These are phyloP conservation scores for Blastomussa wellsi DNA, from an alignment of 92 coral and sea anemone genomes.

Conservation along the genomic window DNA sequence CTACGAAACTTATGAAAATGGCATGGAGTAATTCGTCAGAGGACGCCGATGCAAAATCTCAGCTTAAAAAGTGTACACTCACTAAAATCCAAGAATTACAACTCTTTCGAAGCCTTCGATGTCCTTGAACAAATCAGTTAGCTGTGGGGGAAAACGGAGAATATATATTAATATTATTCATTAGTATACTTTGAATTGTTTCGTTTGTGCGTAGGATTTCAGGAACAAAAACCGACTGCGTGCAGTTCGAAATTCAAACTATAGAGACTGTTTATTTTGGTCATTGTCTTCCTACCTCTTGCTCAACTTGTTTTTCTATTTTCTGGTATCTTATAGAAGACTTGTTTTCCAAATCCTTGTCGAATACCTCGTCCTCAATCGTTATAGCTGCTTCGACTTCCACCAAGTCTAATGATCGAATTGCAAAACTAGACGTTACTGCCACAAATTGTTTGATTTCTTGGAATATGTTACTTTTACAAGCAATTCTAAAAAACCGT, in stretches of 20 bases:
- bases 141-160: conserved; percentile 44
- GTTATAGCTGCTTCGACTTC: conserved; percentile 77
- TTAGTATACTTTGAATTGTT: too few species aligned
- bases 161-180: too few species aligned
- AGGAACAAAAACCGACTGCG: too few species aligned
- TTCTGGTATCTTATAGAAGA: conserved; percentile 63
- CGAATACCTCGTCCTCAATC: conserved; percentile 60
- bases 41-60: too few species aligned
- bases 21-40: too few species aligned
- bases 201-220: not conserved
- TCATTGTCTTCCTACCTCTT: conserved; percentile 49
- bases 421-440: not conserved
- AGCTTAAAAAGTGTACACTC: conserved; percentile 48
- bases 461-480: not conserved
- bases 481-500: not conserved
- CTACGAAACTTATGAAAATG: too few species aligned
- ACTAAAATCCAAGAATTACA: conserved; percentile 79
- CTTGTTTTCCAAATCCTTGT: conserved; percentile 65
- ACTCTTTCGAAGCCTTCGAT: conserved; percentile 74
- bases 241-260: too few species aligned
- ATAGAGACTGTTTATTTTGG: not conserved
- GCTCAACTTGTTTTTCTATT: conserved; percentile 57
- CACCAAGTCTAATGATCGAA: conserved; percentile 64
- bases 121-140: conserved; percentile 62
- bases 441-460: too few species aligned